Conservation (phyloP, 1,140 invertebrate species). For the Aphis craccivora region DNA sequence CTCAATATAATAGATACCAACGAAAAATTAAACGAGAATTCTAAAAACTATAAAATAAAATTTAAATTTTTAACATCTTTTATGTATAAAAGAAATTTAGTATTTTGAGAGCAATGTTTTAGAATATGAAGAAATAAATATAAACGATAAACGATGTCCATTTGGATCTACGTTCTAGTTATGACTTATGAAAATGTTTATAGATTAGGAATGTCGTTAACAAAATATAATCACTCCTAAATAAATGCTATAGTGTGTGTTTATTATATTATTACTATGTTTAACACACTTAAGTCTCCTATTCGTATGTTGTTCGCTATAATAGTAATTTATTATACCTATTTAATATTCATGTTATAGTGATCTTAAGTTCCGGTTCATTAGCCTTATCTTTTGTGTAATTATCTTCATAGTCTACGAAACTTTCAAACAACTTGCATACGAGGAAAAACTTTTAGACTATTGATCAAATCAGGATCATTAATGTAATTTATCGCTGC, state of each 20-base stretch:
- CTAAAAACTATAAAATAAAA: not conserved
- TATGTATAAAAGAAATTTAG: not conserved
- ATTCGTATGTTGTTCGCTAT: not conserved
- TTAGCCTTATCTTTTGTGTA: constrained; percentile 40
- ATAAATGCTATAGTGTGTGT: not conserved
- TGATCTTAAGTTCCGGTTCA: constrained; percentile 38
- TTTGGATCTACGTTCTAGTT: not conserved
- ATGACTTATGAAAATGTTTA: not conserved
- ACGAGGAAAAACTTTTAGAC: not conserved
- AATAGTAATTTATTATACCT: constrained; percentile 26
- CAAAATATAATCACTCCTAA: not conserved
- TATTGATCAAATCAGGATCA: not conserved
- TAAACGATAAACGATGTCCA: too few species aligned
- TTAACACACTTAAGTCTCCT: not conserved
- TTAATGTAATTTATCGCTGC: not conserved
- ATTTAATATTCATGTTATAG: constrained; percentile 23
- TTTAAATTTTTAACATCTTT: not conserved
- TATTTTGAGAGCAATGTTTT: not conserved
- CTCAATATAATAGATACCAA: not conserved
- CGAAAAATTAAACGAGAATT: not conserved
- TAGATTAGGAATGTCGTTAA: not conserved
- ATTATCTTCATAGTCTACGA: not conserved
- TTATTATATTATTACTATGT: not conserved
- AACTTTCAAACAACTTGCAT: not conserved
- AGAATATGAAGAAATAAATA: not conserved